These are phyloP conservation scores for Dermatophagoides farinae DNA, from an alignment of 1,140 invertebrate species.

Conservation along the genomic window DNA sequence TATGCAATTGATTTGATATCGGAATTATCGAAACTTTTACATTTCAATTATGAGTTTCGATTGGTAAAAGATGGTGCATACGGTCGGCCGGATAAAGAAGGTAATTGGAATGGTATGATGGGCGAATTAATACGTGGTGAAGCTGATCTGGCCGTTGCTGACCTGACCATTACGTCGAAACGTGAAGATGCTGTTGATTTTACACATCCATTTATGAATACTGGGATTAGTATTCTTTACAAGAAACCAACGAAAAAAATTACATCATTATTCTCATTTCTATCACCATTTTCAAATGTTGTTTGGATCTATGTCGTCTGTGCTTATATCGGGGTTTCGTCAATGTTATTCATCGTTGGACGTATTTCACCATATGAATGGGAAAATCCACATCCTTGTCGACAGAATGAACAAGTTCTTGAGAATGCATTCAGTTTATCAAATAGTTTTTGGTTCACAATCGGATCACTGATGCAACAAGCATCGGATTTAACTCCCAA, in stretches of 20 bases:
- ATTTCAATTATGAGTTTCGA: slow-evolving; percentile 49
- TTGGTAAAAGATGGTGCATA: slow-evolving; percentile 28
- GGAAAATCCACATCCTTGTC: slow-evolving; percentile 47
- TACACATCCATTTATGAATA: slow-evolving; percentile 87
- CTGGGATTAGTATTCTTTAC: slow-evolving; percentile 40
- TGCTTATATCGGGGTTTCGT: slow-evolving; percentile 74
- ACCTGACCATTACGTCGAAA: slow-evolving; percentile 81
- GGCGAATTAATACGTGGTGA: slow-evolving; percentile 24
- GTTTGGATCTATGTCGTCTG: slow-evolving; percentile 93
- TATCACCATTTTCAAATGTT: slow-evolving; percentile 74
- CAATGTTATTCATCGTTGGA: slow-evolving; percentile 70
- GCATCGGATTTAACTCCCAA: slow-evolving; percentile 48
- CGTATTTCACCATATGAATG: slow-evolving; percentile 84
- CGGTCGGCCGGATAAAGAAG: slow-evolving; percentile 22
- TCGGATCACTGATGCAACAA: slow-evolving; percentile 84
- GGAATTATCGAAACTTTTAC: slow-evolving; percentile 46
- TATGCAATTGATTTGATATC: slow-evolving; percentile 35
- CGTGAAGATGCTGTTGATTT: slow-evolving; percentile 74
- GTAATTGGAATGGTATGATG: slow-evolving; percentile 29
- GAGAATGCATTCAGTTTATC: slow-evolving; percentile 50
- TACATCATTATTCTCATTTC: slow-evolving; percentile 74
- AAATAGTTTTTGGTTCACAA: slow-evolving; percentile 53
- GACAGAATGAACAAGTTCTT: slow-evolving; percentile 48
- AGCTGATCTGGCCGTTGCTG: slow-evolving; percentile 74
- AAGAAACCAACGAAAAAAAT: slow-evolving; percentile 49